Evolutionary conservation across 1,140 invertebrate species (phyloP).

Genomic region (Drosophila murphyi): DNA sequence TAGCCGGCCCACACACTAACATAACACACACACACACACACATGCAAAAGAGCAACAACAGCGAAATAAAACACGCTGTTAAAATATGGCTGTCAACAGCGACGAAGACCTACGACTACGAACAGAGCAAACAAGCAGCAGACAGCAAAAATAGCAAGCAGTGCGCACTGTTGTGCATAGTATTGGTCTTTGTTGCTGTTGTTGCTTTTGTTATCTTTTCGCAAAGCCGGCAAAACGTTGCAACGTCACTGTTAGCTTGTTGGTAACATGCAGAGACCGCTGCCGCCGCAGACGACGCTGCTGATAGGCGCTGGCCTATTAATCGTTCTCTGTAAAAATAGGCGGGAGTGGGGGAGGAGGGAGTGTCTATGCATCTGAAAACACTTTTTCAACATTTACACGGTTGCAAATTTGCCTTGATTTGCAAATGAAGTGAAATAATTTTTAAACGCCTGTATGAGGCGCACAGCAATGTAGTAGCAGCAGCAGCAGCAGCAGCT

Average conservation of each 20-base stretch:
- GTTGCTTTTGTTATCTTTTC: constrained; percentile 8
- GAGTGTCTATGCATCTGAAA: too few species aligned
- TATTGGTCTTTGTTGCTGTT: background rate
- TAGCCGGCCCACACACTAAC: constrained; percentile 44
- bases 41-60: constrained; percentile 17
- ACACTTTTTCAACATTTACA: constrained; percentile 24
- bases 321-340: constrained; percentile 40
- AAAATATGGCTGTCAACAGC: constrained; percentile 30
- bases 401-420: constrained; percentile 32
- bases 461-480: constrained; percentile 42
- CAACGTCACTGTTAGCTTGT: constrained; percentile 54
- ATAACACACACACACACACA: constrained; percentile 29
- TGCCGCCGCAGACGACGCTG: constrained; percentile 16
- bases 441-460: constrained; percentile 52
- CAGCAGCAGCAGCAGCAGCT: background rate
- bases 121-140: background rate
- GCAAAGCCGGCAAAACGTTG: constrained; percentile 34
- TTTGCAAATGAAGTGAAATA: constrained; percentile 50
- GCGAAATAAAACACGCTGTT: constrained; percentile 25
- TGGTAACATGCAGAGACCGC: constrained; percentile 52
- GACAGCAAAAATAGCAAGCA: background rate
- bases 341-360: too few species aligned
- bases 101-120: constrained; percentile 42
- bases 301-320: constrained; percentile 41
- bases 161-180: constrained; percentile 7